Evolutionary conservation across 2,113 vertebrate genomes (phyloP).

Genomic region (Erythrocercus mccallii): DNA sequence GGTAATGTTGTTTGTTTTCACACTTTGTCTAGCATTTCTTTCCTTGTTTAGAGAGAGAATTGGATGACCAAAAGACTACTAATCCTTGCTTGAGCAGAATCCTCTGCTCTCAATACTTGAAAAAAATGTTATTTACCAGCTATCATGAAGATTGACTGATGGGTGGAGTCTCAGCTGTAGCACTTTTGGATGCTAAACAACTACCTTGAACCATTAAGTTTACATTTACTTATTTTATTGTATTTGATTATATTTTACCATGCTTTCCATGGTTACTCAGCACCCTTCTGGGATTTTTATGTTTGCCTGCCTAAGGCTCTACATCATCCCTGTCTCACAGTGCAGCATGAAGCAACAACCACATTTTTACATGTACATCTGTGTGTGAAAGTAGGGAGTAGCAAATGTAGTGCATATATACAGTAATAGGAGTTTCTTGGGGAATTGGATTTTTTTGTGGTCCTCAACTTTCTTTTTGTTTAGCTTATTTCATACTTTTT

Average conservation of each 20-base stretch:
- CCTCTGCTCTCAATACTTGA: not conserved
- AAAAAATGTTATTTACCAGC: not conserved
- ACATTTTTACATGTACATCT: not conserved
- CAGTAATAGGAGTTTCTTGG: not conserved
- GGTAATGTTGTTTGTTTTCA: not conserved
- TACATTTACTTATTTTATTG: not conserved
- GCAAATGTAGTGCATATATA: not conserved
- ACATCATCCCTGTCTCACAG: not conserved
- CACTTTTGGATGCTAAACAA: not conserved
- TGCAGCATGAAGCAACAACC: not conserved
- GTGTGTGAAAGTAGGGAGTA: not conserved
- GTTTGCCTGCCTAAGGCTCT: not conserved
- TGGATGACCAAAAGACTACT: slow-evolving; percentile 11
- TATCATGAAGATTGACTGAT: not conserved
- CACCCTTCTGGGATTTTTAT: slow-evolving; percentile 1
- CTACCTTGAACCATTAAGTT: not conserved
- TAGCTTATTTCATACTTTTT: not conserved
- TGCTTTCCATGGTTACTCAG: not conserved
- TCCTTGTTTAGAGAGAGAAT: not conserved
- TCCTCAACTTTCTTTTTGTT: not conserved
- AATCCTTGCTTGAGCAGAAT: not conserved
- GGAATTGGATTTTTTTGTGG: not conserved
- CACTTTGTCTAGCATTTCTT: not conserved
- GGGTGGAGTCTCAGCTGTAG: not conserved
- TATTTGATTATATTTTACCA: not conserved